Percentiles rank a stretch among this genome's conserved stretches.
phyloP scores from a whole-genome alignment of 2,888 invertebrate species.

The Congeria kusceri region DNA sequence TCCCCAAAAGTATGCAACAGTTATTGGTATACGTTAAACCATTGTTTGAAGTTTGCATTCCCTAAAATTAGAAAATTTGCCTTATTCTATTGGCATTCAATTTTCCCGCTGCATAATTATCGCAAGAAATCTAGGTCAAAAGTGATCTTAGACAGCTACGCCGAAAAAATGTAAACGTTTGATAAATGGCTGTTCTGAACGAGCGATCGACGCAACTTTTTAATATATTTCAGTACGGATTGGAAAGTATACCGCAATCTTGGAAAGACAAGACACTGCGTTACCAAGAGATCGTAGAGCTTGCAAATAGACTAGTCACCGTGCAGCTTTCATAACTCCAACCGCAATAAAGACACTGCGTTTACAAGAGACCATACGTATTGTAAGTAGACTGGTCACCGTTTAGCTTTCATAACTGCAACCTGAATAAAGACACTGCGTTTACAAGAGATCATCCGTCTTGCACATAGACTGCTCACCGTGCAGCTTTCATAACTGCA shows the following conservation, averaged over 20 bases:
- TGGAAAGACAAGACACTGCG: constrained; percentile 75
- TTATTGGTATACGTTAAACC: too few species aligned
- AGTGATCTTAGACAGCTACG: too few species aligned
- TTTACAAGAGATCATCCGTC: constrained; percentile 66
- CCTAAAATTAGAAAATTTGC: too few species aligned
- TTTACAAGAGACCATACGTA: constrained; percentile 66
- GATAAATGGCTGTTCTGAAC: too few species aligned
- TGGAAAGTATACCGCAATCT: constrained; percentile 75
- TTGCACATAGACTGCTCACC: constrained; percentile 64
- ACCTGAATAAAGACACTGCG: constrained; percentile 57
- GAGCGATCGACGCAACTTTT: not conserved
- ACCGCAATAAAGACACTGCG: constrained; percentile 56
- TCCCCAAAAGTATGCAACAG: too few species aligned
- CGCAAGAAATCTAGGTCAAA: too few species aligned
- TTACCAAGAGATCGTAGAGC: constrained; percentile 67
- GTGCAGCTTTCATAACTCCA: constrained; percentile 1
- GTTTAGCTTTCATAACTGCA: not conserved
- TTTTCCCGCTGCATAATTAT: too few species aligned
- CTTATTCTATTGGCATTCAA: too few species aligned
- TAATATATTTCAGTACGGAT: constrained; percentile 72
- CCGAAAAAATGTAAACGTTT: too few species aligned
- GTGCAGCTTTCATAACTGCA: not conserved
- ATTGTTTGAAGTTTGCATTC: too few species aligned
- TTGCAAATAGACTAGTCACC: constrained; percentile 64
- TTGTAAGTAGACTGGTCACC: constrained; percentile 63